Base-by-base conservation (phyloP, 2,797 vertebrate genomes). In the Labroides dimidiatus region DNA sequence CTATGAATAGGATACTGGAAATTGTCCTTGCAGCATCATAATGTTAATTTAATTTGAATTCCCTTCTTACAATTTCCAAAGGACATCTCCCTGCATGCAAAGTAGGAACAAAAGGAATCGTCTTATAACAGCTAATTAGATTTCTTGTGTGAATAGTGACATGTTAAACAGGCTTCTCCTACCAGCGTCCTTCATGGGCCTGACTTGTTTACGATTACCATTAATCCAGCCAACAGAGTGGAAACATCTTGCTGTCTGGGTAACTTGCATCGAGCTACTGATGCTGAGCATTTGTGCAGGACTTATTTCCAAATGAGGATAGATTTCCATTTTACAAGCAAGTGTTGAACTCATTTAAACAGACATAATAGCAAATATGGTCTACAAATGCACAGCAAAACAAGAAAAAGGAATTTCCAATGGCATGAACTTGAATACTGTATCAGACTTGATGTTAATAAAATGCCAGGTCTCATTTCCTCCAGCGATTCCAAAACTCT, bases 21-120 rank as follows among this genome's bases (percentile, higher is more conserved):
- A 81, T 82, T 82, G 83, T 56, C 81, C 83, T 81, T 84, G 81
- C 58, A 64, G 80, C 78, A 81, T 86, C 75, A 68, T 63, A 51
- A 77, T 81, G 70, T 70, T 88, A 88, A 89, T 92, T 87, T 42
- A 76, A 91, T 92, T 90, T 87, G 64, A 69, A 78, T 77, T 77
- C 33, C 58, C 49, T 63, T 78, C 77, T 75, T 76, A 70, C 33
- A 64, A 56, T 84, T 82, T 78, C 13, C 58, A 87, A 77, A 85
- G 84, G 85, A 81, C 77, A 75, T 72, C 70, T 82, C 60, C 42
- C 77, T 64, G 79, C 78, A 89, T 87, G 77, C 84, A 85, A 89
- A 89, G 78, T 19, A 72, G 84, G 84, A 54, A 16, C 5, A 39
- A 64, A 77, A 75, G 0, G 36, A 67, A 61, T 79, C 84, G 78